These are phyloP conservation scores for Strix aluco DNA, from an alignment of 2,113 vertebrate genomes.

Conservation along the genomic window DNA sequence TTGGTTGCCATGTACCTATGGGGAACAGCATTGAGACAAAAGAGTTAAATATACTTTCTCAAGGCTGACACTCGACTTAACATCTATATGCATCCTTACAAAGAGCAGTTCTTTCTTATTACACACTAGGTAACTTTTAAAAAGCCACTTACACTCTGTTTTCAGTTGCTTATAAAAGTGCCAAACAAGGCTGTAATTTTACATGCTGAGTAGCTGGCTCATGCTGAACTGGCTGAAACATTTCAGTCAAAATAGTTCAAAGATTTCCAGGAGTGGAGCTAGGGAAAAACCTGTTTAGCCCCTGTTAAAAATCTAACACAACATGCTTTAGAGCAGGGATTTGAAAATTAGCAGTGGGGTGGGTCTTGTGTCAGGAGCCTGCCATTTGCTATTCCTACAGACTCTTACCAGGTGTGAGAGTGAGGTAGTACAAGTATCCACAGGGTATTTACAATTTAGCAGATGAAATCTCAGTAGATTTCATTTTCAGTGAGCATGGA, in stretches of 20 bases:
- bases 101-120: background rate
- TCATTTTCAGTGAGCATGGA: background rate
- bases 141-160: background rate
- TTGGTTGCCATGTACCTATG: background rate
- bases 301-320: background rate
- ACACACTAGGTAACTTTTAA: background rate
- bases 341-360: background rate
- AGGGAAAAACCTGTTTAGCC: background rate
- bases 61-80: background rate
- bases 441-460: background rate
- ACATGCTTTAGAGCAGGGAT: background rate
- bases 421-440: background rate
- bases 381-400: background rate
- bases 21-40: background rate
- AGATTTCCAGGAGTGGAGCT: background rate
- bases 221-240: background rate
- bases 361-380: background rate
- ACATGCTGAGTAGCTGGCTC: background rate
- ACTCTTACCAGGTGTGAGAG: background rate
- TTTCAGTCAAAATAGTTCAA: background rate
- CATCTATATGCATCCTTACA: background rate
- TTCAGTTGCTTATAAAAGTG: constrained; percentile 8
- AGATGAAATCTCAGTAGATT: background rate
- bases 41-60: background rate
- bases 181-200: background rate